These are phyloP conservation scores for Drosophila paranaensis DNA, from an alignment of 2,888 invertebrate species.

Conservation along the genomic window DNA sequence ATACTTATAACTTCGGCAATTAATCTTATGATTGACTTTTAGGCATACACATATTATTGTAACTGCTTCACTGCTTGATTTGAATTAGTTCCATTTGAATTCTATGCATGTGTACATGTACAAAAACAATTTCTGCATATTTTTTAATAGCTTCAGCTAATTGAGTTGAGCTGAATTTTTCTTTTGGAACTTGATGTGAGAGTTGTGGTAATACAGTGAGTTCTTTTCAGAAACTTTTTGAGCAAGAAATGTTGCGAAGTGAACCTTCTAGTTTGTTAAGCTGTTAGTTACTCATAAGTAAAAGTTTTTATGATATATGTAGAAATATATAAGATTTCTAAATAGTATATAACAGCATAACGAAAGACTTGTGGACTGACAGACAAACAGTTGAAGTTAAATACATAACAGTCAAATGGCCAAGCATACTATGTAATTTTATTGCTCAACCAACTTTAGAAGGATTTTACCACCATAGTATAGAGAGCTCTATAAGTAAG, in stretches of 20 bases:
- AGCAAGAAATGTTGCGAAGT: background rate
- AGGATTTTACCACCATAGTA: conserved; percentile 5
- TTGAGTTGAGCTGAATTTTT: background rate
- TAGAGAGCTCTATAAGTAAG: conserved; percentile 13
- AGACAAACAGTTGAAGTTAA: background rate
- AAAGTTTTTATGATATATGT: too few species aligned
- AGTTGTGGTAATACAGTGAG: background rate
- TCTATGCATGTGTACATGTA: background rate
- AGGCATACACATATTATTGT: background rate
- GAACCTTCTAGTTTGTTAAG: background rate
- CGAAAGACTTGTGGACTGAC: background rate
- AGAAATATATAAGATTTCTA: background rate
- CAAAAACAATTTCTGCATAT: background rate
- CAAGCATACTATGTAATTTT: background rate
- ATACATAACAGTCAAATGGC: background rate
- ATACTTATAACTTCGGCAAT: conserved; percentile 11
- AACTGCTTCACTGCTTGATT: background rate
- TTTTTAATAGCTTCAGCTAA: background rate
- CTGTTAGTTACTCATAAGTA: background rate
- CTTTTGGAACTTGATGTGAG: background rate
- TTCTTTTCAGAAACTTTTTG: background rate
- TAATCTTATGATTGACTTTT: background rate
- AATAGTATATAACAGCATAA: background rate
- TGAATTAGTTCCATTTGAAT: background rate
- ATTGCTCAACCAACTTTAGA: background rate